Evolutionary conservation across 1,140 invertebrate genomes (phyloP), one percentile per base, ranked within the genome.

Genomic region (Calycopis cecrops): DNA sequence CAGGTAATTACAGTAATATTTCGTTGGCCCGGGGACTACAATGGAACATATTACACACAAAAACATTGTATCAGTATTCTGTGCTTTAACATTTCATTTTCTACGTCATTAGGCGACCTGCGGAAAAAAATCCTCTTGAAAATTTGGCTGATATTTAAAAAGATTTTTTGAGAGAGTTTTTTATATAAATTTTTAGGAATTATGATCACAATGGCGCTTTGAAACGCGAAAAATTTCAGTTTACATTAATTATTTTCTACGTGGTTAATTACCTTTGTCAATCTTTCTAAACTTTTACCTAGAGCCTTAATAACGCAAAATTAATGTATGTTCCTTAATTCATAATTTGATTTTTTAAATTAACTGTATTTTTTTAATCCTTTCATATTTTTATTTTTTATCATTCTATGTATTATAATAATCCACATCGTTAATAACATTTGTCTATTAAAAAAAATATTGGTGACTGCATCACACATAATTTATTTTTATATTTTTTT

Each of bases 201-300:
- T 14, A 3, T 9, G 8, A 14, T 16, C 14, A 44, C 16, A 44
- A 44, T 16, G 17, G 16, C 14, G 40, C 40, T 44, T 17, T 17
- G 40, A 44, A 44, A 44, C 40, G 21, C 2, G 17, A 44, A 44
- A 16, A 44, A 44, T 12, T 4, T 9, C 16, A 6, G 21, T 28
- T 2, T 28, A 28, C 40, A 44, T 44, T 44, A 44, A 44, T 44
- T 44, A 44, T 44, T 44, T 18, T 44, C 40, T 17, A 9, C 40
- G 12, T 17, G 12, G 17, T 44, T 44, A 17, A 44, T 44, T 16
- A 44, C 14, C 40, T 18, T 44, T 44, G 14, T 44, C 40, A 16
- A 44, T 44, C 14, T 44, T 44, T 16, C 12, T 44, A 14, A 9
- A 18, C 1, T 7, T 44, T 44, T 8, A 16, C 14, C 3, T 6